These are phyloP conservation scores for Asobara japonica DNA, from an alignment of 1,140 invertebrate species.

Conservation along the genomic window DNA sequence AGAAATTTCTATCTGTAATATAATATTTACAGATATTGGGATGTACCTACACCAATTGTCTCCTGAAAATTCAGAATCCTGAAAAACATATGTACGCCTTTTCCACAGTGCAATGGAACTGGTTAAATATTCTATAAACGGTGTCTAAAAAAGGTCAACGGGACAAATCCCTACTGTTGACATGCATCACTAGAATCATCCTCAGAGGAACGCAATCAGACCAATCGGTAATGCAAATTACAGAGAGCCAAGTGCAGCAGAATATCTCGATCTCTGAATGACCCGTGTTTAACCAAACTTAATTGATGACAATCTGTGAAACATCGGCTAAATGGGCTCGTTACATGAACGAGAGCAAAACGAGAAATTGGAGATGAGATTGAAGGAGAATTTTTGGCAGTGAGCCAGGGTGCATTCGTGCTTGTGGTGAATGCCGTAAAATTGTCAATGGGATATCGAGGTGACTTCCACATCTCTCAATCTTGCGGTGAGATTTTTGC, in stretches of 20 bases:
- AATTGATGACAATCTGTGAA: slow-evolving; percentile 13
- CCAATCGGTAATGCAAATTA: too few species aligned
- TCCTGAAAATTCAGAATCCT: too few species aligned
- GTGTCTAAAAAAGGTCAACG: too few species aligned
- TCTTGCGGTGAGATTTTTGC: not conserved
- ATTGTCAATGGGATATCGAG: slow-evolving; percentile 28
- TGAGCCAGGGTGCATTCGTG: not conserved
- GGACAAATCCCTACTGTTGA: too few species aligned
- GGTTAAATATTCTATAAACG: too few species aligned
- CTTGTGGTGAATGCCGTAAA: slow-evolving; percentile 18
- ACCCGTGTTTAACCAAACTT: not conserved
- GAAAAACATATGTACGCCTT: too few species aligned
- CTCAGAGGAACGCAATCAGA: too few species aligned
- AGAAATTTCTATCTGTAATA: too few species aligned
- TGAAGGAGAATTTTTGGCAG: slow-evolving; percentile 3
- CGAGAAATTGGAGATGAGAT: not conserved
- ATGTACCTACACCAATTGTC: too few species aligned
- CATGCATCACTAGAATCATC: too few species aligned
- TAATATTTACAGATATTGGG: too few species aligned
- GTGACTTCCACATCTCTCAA: slow-evolving; percentile 15
- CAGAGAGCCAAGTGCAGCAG: not conserved
- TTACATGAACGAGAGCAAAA: slow-evolving; percentile 18
- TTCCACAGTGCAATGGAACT: too few species aligned
- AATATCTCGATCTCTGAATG: not conserved
- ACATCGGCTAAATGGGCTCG: slow-evolving; percentile 11